Conservation (phyloP, 2,888 invertebrate genomes). For the Drosophila setosimentum region DNA sequence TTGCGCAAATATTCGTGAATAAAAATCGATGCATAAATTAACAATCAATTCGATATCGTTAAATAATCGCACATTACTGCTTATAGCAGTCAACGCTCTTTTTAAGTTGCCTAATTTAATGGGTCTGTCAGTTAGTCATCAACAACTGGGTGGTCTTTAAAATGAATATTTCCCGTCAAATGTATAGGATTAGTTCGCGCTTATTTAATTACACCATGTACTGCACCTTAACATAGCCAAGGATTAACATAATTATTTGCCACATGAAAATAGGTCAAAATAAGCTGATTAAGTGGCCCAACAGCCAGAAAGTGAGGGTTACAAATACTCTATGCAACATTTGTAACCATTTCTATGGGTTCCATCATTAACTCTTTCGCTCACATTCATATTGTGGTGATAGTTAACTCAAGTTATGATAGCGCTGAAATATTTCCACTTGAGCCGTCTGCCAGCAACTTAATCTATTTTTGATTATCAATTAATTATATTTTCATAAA, state of each 20-base stretch:
- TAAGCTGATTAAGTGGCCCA: conserved; percentile 41
- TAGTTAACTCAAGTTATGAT: conserved; percentile 7
- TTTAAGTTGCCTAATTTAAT: not conserved
- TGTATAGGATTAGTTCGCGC: not conserved
- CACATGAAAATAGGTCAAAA: conserved; percentile 33
- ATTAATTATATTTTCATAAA: conserved; percentile 70
- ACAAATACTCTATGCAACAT: conserved; percentile 38
- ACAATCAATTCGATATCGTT: not conserved
- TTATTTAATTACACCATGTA: conserved; percentile 14
- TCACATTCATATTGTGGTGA: not conserved
- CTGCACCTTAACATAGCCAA: not conserved
- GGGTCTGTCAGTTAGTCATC: not conserved
- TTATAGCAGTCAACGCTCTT: not conserved
- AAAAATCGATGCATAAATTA: not conserved
- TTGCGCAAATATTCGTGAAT: not conserved
- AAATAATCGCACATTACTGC: not conserved
- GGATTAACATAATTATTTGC: not conserved
- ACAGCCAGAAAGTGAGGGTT: conserved; percentile 1
- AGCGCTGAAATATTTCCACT: conserved; percentile 3
- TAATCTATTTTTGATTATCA: conserved; percentile 73
- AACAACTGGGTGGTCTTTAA: not conserved
- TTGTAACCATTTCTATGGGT: conserved; percentile 42
- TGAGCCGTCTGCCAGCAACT: conserved; percentile 1
- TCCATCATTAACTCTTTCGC: conserved; percentile 6
- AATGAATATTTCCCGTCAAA: not conserved